These are phyloP conservation scores for Netelia melanura DNA, from an alignment of 2,888 invertebrate species.

Conservation along the genomic window DNA sequence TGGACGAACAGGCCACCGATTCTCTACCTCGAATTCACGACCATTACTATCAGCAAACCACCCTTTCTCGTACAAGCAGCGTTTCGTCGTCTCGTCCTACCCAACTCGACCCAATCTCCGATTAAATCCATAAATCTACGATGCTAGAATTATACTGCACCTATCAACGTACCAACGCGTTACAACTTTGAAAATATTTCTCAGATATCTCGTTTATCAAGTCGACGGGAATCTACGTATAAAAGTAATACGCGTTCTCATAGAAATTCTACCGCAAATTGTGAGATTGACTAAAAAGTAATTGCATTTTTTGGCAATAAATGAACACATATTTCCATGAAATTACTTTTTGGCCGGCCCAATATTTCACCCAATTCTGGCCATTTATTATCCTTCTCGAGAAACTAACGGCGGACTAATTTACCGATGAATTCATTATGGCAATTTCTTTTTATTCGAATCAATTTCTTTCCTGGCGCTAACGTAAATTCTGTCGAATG, in stretches of 20 bases:
- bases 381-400: too few relatives aligned
- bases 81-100: conserved; percentile 45
- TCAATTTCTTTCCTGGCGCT: neutral
- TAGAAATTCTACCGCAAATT: too few relatives aligned
- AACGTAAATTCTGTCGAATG: neutral
- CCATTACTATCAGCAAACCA: conserved; percentile 53
- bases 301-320: too few relatives aligned
- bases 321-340: too few relatives aligned
- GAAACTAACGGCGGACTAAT: too few relatives aligned
- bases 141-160: conserved; percentile 7
- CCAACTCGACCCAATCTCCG: conserved; percentile 32
- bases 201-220: neutral
- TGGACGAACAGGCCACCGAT: conserved; percentile 68
- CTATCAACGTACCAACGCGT: neutral
- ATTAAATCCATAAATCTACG: conserved; percentile 63
- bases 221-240: neutral
- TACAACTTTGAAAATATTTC: neutral
- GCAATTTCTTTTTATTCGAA: too few relatives aligned
- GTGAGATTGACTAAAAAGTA: too few relatives aligned
- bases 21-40: conserved; percentile 55
- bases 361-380: too few relatives aligned
- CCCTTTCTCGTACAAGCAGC: conserved; percentile 59
- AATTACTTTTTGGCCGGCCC: too few relatives aligned
- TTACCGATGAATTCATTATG: too few relatives aligned
- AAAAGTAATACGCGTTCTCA: too few relatives aligned